A percentile compares a stretch with the other conserved stretches of the same genome.
These are phyloP conservation scores for Mastomys coucha DNA, from an alignment of 2,113 vertebrate species.

Conservation along the genomic window DNA sequence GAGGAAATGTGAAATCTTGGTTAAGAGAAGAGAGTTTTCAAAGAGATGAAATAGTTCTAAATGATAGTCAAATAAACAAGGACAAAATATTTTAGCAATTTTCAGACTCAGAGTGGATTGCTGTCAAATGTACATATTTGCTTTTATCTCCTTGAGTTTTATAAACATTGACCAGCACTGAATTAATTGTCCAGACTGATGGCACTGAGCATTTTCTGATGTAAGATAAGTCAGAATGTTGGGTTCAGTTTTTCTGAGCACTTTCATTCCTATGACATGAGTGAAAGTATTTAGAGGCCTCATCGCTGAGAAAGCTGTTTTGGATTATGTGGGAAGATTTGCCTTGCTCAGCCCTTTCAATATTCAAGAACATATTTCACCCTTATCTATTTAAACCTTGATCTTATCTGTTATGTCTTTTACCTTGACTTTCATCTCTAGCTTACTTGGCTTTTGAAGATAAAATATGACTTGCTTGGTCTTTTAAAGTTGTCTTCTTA, in stretches of 20 bases:
- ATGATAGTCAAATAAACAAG: neutral
- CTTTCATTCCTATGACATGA: neutral
- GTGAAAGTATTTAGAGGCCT: neutral
- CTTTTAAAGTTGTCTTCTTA: neutral
- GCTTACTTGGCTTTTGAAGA: neutral
- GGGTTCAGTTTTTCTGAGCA: neutral
- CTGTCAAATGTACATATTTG: neutral
- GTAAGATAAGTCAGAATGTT: neutral
- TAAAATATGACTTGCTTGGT: neutral
- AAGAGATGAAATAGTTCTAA: neutral
- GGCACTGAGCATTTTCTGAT: neutral
- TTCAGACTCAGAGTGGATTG: neutral
- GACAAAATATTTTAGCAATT: neutral
- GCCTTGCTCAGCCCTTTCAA: neutral
- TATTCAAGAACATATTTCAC: neutral
- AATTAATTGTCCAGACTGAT: neutral
- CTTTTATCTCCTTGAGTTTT: accelerated
- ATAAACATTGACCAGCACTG: neutral
- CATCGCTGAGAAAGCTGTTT: neutral
- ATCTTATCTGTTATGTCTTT: neutral
- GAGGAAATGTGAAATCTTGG: neutral
- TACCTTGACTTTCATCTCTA: neutral
- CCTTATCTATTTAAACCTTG: neutral
- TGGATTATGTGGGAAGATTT: neutral
- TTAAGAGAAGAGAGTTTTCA: neutral